These are phyloP conservation scores for Drosophila asahinai DNA, from an alignment of 1,140 invertebrate species.

Conservation along the genomic window DNA sequence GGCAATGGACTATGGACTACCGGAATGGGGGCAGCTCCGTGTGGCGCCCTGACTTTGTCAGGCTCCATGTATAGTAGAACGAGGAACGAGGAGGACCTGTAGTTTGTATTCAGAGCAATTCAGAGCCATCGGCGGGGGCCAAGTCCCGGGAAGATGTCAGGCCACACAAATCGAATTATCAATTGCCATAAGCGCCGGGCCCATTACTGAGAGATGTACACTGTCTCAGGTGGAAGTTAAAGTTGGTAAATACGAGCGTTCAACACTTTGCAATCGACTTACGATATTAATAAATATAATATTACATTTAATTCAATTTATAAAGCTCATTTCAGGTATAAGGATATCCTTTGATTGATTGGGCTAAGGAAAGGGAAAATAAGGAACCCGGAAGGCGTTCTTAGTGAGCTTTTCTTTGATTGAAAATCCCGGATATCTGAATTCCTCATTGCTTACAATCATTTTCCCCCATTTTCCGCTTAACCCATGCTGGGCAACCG, in stretches of 20 bases:
- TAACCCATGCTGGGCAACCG: constrained; percentile 16
- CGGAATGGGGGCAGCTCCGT: too few species aligned
- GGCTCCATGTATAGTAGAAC: constrained; percentile 16
- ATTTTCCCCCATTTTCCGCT: background rate
- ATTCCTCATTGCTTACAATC: too few species aligned
- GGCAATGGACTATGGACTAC: background rate
- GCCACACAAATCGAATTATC: constrained; percentile 44
- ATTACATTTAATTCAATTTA: too few species aligned
- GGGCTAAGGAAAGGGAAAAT: too few species aligned
- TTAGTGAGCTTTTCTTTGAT: too few species aligned
- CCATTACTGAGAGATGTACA: constrained; percentile 3
- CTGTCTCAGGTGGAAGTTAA: constrained; percentile 17
- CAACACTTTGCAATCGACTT: background rate
- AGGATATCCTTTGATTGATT: too few species aligned
- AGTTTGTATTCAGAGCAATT: constrained; percentile 30
- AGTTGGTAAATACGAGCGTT: background rate
- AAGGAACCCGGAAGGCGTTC: too few species aligned
- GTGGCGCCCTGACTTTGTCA: constrained; percentile 32
- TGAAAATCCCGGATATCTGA: too few species aligned
- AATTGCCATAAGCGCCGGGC: constrained; percentile 27
- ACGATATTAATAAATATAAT: background rate
- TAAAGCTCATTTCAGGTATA: too few species aligned
- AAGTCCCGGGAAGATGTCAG: background rate
- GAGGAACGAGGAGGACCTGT: constrained; percentile 13
- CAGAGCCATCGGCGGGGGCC: background rate